Percentiles rank a stretch among this genome's conserved stretches.
These are phyloP conservation scores for Drosophila dunni DNA, from an alignment of 1,140 invertebrate species.

Conservation along the genomic window DNA sequence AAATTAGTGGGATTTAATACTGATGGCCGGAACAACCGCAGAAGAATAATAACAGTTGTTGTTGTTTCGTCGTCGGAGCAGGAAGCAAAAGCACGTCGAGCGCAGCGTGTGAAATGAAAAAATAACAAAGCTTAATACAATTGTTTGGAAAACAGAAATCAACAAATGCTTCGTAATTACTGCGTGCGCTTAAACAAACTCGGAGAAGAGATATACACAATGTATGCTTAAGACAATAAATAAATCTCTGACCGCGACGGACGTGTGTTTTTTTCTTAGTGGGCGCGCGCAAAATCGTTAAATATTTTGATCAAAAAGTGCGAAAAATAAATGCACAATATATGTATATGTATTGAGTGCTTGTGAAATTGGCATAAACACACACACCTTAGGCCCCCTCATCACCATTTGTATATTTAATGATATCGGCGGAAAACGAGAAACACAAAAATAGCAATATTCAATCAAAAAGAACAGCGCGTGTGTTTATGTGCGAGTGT, in stretches of 20 bases:
- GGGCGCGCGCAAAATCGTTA: conserved; percentile 38
- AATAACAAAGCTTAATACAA: conserved; percentile 30
- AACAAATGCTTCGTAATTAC: conserved; percentile 2
- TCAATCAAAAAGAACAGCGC: conserved; percentile 63
- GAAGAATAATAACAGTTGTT: conserved; percentile 53
- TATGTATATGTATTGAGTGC: conserved; percentile 10
- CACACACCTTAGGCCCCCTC: neutral
- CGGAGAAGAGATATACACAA: neutral
- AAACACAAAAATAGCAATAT: conserved; percentile 67
- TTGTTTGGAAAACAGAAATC: conserved; percentile 41
- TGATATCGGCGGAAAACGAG: conserved; percentile 44
- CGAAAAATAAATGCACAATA: conserved; percentile 40
- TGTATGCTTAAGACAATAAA: conserved; percentile 15
- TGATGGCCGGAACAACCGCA: conserved; percentile 13
- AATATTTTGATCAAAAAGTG: conserved; percentile 41
- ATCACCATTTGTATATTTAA: neutral
- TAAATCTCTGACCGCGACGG: conserved; percentile 5
- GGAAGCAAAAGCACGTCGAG: conserved; percentile 31
- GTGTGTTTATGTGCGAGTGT: conserved; percentile 39
- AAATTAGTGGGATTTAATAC: conserved; percentile 1
- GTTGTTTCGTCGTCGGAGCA: conserved; percentile 46
- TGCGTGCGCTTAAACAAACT: conserved; percentile 1
- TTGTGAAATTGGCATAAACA: conserved; percentile 36
- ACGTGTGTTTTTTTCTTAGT: conserved; percentile 8
- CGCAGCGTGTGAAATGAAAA: conserved; percentile 34